These are phyloP conservation scores for Cephus nigrinus DNA, from an alignment of 2,888 invertebrate species.

Conservation along the genomic window DNA sequence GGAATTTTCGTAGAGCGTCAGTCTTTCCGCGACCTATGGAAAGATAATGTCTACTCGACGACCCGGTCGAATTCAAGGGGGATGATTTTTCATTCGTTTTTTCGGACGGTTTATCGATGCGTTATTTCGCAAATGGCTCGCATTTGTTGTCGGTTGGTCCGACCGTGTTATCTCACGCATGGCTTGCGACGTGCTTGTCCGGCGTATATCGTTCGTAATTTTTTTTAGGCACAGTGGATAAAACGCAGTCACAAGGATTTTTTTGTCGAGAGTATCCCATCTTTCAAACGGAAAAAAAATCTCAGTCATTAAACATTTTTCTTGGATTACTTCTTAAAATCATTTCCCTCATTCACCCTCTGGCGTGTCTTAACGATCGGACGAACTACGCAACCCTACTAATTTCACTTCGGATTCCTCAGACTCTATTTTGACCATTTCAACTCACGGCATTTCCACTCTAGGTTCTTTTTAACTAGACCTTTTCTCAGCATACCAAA, in stretches of 20 bases:
- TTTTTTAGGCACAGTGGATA: no score
- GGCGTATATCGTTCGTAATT: no score
- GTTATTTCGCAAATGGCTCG: conserved; percentile 50
- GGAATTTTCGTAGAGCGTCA: background rate
- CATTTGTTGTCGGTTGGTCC: conserved; percentile 33
- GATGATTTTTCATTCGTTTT: conserved; percentile 38
- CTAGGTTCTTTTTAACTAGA: no score
- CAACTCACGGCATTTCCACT: no score
- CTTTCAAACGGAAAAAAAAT: no score
- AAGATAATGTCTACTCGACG: background rate
- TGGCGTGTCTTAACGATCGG: background rate
- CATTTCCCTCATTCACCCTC: background rate
- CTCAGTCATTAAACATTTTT: no score
- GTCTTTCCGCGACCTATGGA: background rate
- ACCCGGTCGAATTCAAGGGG: conserved; percentile 17
- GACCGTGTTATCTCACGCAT: conserved; percentile 40
- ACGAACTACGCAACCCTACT: background rate
- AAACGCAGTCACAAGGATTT: no score
- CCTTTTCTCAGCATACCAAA: no score
- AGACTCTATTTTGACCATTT: no score
- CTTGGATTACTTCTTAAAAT: background rate
- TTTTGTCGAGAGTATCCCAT: no score
- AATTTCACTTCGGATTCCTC: background rate
- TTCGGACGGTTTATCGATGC: conserved; percentile 44
- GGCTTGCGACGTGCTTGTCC: conserved; percentile 30